A percentile compares a stretch with the other conserved stretches of the same genome.
These are phyloP conservation scores for Elmis aenea DNA, from an alignment of 2,888 invertebrate species.

Conservation along the genomic window DNA sequence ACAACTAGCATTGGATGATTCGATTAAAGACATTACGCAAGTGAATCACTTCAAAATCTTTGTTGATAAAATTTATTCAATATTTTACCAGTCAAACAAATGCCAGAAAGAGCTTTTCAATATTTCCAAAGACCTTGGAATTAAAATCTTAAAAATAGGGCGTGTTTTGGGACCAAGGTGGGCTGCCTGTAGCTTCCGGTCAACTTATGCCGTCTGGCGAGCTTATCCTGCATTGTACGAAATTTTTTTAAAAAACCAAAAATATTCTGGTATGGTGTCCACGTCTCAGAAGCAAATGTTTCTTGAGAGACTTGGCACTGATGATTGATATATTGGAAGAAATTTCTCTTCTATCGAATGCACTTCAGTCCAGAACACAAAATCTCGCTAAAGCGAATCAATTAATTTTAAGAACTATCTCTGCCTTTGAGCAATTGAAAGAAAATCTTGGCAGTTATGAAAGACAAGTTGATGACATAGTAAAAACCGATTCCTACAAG, in stretches of 20 bases:
- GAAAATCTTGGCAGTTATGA: background rate
- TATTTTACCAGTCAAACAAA: conserved; percentile 10
- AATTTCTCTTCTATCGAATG: background rate
- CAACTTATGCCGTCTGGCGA: conserved; percentile 7
- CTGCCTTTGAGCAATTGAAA: background rate
- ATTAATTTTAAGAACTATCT: background rate
- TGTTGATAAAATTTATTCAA: conserved; percentile 13
- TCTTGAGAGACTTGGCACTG: conserved; percentile 1
- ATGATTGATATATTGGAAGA: conserved; percentile 8
- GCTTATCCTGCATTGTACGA: conserved; percentile 3
- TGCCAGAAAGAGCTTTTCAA: conserved; percentile 7
- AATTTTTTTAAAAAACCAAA: background rate
- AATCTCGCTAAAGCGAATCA: conserved; percentile 1
- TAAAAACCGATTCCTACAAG: background rate
- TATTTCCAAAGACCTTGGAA: conserved; percentile 8
- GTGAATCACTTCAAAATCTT: conserved; percentile 19
- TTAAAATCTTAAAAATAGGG: conserved; percentile 16
- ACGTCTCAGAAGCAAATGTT: conserved; percentile 9
- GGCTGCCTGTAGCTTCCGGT: conserved; percentile 14
- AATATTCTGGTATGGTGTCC: conserved; percentile 7
- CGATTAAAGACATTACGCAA: conserved; percentile 12
- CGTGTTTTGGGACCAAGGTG: conserved; percentile 15
- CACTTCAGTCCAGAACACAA: background rate
- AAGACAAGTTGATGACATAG: background rate
- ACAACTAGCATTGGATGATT: conserved; percentile 18